These are phyloP conservation scores for Lepidurus packardi DNA, from an alignment of 1,140 invertebrate species.

Conservation along the genomic window DNA sequence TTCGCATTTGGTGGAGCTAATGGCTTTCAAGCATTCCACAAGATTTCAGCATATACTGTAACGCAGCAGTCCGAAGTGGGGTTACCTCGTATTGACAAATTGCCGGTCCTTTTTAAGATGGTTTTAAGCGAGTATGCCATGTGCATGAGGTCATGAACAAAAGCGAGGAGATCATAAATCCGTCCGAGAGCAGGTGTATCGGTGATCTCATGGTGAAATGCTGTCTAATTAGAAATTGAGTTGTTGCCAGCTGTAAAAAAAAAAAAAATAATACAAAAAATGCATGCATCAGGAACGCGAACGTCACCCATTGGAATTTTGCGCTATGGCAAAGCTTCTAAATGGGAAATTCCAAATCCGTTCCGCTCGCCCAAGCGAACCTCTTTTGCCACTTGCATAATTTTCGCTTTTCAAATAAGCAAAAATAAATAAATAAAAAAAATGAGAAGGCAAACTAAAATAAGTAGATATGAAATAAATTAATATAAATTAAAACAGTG, in stretches of 20 bases:
- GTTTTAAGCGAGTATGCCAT: not conserved
- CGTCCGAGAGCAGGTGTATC: not conserved
- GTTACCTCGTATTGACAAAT: too few relatives aligned
- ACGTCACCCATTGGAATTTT: too few relatives aligned
- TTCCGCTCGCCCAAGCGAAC: not conserved
- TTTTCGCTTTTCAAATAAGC: not conserved
- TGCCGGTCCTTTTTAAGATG: not conserved
- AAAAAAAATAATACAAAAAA: too few relatives aligned
- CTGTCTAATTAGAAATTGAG: constrained; percentile 2
- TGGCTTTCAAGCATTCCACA: too few relatives aligned
- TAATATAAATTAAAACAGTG: too few relatives aligned
- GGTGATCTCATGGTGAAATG: constrained; percentile 15
- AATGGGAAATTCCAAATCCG: not conserved
- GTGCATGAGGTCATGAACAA: not conserved
- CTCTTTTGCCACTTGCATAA: not conserved
- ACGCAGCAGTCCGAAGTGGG: too few relatives aligned
- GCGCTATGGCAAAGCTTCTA: not conserved
- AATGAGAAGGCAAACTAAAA: not conserved
- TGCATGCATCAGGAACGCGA: too few relatives aligned
- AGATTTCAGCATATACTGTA: too few relatives aligned
- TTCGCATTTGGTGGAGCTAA: too few relatives aligned
- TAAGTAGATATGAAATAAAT: not conserved
- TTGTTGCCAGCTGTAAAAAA: not conserved
- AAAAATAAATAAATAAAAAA: not conserved
- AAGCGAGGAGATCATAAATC: not conserved